phyloP scores from a whole-genome alignment of 2,797 vertebrate genomes.

The Myoxocephalus aenaeus region DNA sequence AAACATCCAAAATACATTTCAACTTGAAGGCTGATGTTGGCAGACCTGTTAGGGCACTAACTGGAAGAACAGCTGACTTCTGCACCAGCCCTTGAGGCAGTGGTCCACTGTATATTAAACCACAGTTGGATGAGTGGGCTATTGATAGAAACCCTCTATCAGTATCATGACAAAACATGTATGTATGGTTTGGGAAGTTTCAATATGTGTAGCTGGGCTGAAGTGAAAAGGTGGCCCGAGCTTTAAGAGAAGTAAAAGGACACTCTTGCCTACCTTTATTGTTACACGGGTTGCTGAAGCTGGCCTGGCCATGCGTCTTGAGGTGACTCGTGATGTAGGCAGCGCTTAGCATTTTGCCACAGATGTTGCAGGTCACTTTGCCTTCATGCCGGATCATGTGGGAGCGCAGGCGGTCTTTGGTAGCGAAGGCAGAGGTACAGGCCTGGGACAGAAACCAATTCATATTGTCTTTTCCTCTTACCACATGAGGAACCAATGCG shows the following conservation, averaged over 20 bases:
- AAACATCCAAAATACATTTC: not conserved
- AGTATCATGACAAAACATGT: not conserved
- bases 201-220: not conserved
- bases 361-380: conserved; percentile 98
- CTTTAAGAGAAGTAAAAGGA: not conserved
- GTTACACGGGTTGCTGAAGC: conserved; percentile 93
- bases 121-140: not conserved
- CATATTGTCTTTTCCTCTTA: not conserved
- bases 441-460: conserved; percentile 80
- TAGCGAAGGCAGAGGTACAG: conserved; percentile 97
- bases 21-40: not conserved
- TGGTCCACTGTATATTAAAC: not conserved
- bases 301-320: conserved; percentile 96
- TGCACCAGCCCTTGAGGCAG: not conserved
- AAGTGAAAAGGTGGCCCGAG: not conserved
- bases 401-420: conserved; percentile 98
- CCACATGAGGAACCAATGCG: not conserved
- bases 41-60: not conserved
- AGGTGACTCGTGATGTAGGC: conserved; percentile 99
- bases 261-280: conserved; percentile 89
- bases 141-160: not conserved
- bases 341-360: conserved; percentile 97
- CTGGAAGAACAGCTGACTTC: not conserved
- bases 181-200: not conserved
- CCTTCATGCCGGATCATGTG: conserved; percentile 99